A percentile compares a stretch with the other conserved stretches of the same genome.
phyloP scores from a whole-genome alignment of 2,113 vertebrate species.

The Chaetorhynchus papuensis region DNA sequence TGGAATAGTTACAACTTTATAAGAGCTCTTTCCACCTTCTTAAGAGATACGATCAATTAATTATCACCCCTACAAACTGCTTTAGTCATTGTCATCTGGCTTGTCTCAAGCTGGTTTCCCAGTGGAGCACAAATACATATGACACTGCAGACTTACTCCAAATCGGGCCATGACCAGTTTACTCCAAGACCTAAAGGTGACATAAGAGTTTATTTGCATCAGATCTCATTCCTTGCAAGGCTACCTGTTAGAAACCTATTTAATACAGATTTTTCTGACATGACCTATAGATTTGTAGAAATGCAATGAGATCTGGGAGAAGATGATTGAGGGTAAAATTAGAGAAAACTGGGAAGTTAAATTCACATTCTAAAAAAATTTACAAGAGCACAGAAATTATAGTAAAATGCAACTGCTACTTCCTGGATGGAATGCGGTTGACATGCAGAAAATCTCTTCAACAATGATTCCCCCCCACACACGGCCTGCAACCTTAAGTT shows the following conservation, averaged over 20 bases:
- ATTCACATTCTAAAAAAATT: background rate
- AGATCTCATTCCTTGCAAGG: background rate
- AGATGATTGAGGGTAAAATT: background rate
- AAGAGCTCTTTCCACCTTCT: background rate
- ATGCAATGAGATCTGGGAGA: background rate
- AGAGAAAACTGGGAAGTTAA: background rate
- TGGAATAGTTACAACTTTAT: background rate
- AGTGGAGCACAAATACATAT: background rate
- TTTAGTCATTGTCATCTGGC: background rate
- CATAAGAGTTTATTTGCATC: background rate
- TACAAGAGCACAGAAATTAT: background rate
- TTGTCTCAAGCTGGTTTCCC: background rate
- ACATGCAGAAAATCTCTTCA: background rate
- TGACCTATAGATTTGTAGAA: background rate
- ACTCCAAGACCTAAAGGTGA: background rate
- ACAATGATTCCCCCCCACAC: rapidly evolving
- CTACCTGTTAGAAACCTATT: background rate
- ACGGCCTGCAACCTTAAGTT: background rate
- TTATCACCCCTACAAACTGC: background rate
- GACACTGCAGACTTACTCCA: background rate
- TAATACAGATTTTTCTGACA: background rate
- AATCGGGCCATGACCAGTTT: background rate
- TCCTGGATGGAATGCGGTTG: background rate
- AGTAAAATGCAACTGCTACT: background rate
- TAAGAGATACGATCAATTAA: background rate